Conservation (phyloP, 2,797 vertebrate species). For the Oryzias sinensis region DNA sequence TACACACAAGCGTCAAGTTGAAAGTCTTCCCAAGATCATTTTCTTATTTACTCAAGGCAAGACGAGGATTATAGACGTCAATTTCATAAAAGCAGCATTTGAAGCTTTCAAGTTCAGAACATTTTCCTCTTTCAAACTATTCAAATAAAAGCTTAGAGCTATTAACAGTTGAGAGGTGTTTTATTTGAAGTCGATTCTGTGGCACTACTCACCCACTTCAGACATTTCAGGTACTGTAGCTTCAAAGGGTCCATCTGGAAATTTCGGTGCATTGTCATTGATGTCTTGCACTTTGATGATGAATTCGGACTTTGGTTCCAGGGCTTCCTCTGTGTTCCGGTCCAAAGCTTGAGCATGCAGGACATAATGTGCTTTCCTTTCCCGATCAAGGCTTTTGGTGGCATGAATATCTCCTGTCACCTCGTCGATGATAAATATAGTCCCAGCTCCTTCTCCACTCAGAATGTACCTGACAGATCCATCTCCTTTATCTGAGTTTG, state of each 20-base stretch:
- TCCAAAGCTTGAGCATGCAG: slow-evolving; percentile 96
- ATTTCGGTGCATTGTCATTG: slow-evolving; percentile 98
- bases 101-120: slow-evolving; percentile 13
- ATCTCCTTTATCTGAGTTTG: slow-evolving; percentile 98
- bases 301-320: slow-evolving; percentile 97
- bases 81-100: slow-evolving; percentile 8
- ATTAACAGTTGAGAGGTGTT: not conserved
- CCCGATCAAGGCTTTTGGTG: slow-evolving; percentile 94
- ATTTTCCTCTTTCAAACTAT: slow-evolving; percentile 6
- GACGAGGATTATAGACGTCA: slow-evolving; percentile 16
- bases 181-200: slow-evolving; percentile 16
- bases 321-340: slow-evolving; percentile 90
- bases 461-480: slow-evolving; percentile 97
- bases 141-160: slow-evolving; percentile 6
- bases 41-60: not conserved
- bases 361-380: slow-evolving; percentile 95
- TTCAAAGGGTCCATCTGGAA: slow-evolving; percentile 92
- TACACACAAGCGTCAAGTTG: slow-evolving; percentile 1
- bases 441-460: slow-evolving; percentile 94
- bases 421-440: slow-evolving; percentile 96
- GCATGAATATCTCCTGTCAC: slow-evolving; percentile 97
- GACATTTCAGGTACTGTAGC: slow-evolving; percentile 97
- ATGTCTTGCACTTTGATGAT: slow-evolving; percentile 99
- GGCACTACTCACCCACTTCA: slow-evolving; percentile 88
- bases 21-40: not conserved